A percentile compares a stretch with the other conserved stretches of the same genome.
Conservation (phyloP, 2,797 vertebrate genomes). For the Pitangus sulphuratus region DNA sequence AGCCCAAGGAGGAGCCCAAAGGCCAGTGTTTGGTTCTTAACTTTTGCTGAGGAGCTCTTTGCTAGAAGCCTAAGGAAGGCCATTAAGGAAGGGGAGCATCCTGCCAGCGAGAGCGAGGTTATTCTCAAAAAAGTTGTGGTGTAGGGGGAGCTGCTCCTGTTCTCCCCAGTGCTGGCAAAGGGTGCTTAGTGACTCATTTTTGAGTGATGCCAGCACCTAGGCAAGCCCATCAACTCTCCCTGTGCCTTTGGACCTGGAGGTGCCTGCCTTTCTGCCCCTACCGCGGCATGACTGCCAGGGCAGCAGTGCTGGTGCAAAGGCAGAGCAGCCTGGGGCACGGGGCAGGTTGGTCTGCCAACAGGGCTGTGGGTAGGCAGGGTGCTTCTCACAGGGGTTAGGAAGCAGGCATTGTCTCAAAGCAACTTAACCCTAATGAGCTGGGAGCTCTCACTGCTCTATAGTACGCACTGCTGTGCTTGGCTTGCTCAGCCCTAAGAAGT, state of each 20-base stretch:
- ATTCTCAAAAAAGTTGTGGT: not conserved
- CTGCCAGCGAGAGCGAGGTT: rapidly evolving
- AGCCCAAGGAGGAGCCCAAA: conserved; percentile 14
- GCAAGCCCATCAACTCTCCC: rapidly evolving
- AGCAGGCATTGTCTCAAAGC: not conserved
- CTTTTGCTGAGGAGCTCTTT: not conserved
- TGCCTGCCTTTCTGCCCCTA: not conserved
- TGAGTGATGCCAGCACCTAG: rapidly evolving
- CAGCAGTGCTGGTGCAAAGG: not conserved
- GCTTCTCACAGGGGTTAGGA: not conserved
- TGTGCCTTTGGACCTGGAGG: rapidly evolving
- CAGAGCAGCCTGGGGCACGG: rapidly evolving
- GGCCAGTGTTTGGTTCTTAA: not conserved
- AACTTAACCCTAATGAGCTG: not conserved
- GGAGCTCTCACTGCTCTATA: not conserved
- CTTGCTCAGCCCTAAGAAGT: not conserved
- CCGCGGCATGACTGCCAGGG: rapidly evolving
- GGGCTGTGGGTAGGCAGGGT: too few species aligned
- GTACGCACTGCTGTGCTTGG: not conserved
- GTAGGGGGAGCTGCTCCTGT: not conserved
- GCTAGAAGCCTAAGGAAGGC: not conserved
- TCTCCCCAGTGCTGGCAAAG: rapidly evolving
- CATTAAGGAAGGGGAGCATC: not conserved
- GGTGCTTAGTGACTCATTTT: not conserved
- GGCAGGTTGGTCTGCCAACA: rapidly evolving